Evolutionary conservation across 2,113 vertebrate genomes (phyloP).

Genomic region (Solea solea): DNA sequence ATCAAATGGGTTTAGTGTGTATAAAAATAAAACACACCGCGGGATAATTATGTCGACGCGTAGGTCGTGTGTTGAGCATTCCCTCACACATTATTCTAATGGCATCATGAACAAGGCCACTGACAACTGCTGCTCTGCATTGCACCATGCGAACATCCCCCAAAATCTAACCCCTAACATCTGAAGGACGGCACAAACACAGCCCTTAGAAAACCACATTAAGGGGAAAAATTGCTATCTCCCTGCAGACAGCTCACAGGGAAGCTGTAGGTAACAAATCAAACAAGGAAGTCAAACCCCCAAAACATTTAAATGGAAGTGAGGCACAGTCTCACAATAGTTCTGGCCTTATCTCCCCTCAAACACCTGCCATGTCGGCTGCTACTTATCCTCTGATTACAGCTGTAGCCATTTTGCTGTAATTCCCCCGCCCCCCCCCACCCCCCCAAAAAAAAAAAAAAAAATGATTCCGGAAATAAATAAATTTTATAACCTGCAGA

Average conservation of each 20-base stretch:
- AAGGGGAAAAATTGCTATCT: constrained; percentile 57
- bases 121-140: constrained; percentile 43
- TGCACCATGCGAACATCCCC: constrained; percentile 1
- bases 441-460: neutral
- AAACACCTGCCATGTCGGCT: constrained; percentile 83
- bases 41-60: too few relatives aligned
- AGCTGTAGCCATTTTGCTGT: constrained; percentile 79
- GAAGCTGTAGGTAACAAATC: constrained; percentile 79
- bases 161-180: constrained; percentile 59
- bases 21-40: too few relatives aligned
- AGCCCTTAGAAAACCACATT: constrained; percentile 54
- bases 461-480: constrained; percentile 79
- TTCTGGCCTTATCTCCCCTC: constrained; percentile 78
- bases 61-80: neutral
- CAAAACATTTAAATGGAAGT: constrained; percentile 81
- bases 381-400: constrained; percentile 83
- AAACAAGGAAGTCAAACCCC: constrained; percentile 76
- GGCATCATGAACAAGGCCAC: constrained; percentile 42
- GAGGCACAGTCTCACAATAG: constrained; percentile 73
- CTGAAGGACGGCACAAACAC: constrained; percentile 65
- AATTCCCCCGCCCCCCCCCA: constrained; percentile 58
- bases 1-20: too few relatives aligned
- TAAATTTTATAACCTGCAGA: constrained; percentile 67
- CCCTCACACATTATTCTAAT: constrained; percentile 9
- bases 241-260: constrained; percentile 62